phyloP scores from a whole-genome alignment of 2,113 vertebrate species.

The Vulpes vulpes region DNA sequence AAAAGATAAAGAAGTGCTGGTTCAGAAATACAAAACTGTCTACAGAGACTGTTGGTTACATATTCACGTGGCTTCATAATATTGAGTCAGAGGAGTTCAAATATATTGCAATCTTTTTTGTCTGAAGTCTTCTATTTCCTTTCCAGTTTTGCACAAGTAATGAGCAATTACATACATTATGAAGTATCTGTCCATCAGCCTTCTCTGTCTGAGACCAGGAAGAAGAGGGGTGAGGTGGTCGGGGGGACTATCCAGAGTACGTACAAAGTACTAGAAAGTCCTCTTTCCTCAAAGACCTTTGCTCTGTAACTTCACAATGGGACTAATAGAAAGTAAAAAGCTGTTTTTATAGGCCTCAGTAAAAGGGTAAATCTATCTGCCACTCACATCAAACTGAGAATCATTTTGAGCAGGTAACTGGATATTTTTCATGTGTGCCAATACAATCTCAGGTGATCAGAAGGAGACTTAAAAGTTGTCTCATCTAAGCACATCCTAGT shows the following conservation, averaged over 20 bases:
- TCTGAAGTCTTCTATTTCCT: slow-evolving; percentile 28
- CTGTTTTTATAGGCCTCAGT: not conserved
- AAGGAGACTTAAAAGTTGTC: not conserved
- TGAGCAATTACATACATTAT: slow-evolving; percentile 6
- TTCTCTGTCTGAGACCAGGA: not conserved
- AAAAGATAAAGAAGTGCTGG: not conserved
- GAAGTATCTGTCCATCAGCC: not conserved
- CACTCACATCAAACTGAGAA: slow-evolving; percentile 4
- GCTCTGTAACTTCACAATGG: slow-evolving; percentile 33
- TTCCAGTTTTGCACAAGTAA: not conserved
- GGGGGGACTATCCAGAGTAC: not conserved
- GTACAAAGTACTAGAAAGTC: not conserved
- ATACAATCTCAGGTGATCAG: not conserved
- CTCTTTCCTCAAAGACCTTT: not conserved
- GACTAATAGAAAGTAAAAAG: not conserved
- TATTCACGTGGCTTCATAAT: not conserved
- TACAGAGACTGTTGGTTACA: not conserved
- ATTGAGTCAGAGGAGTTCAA: slow-evolving; percentile 38
- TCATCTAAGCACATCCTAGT: not conserved
- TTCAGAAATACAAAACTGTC: slow-evolving; percentile 37
- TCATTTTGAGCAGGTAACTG: not conserved
- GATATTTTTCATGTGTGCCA: not conserved
- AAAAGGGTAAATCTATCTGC: not conserved
- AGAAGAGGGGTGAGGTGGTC: not conserved
- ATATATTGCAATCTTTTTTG: slow-evolving; percentile 17